Percentiles rank a stretch among this genome's conserved stretches.
Conservation (phyloP, 2,888 invertebrate genomes). For the Drosophila nigritarsus region DNA sequence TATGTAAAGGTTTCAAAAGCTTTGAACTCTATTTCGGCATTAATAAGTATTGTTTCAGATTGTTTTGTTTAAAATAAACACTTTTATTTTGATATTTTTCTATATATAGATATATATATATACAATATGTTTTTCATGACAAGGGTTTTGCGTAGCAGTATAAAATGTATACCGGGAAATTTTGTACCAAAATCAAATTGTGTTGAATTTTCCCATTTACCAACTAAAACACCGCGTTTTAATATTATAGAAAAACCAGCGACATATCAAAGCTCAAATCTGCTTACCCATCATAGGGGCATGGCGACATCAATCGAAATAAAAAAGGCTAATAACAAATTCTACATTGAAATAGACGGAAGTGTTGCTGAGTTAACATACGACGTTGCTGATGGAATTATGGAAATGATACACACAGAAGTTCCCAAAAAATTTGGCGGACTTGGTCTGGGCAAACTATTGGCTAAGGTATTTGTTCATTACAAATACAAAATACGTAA, state of each 20-base stretch:
- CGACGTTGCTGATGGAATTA: conserved; percentile 23
- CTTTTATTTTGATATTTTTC: neutral
- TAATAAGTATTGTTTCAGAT: neutral
- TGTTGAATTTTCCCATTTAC: neutral
- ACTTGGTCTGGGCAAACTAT: conserved; percentile 44
- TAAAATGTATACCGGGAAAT: neutral
- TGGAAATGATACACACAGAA: conserved; percentile 36
- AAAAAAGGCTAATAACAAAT: conserved; percentile 11
- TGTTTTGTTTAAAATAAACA: neutral
- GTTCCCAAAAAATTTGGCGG: conserved; percentile 39
- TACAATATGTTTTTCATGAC: conserved; percentile 22
- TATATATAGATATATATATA: neutral
- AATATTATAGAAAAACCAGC: neutral
- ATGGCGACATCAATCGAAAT: conserved; percentile 16
- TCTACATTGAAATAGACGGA: conserved; percentile 29
- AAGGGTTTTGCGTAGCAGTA: conserved; percentile 7
- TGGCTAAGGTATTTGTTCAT: conserved; percentile 48
- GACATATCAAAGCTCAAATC: neutral
- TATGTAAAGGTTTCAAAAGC: neutral
- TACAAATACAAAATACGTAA: neutral
- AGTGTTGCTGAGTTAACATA: conserved; percentile 22
- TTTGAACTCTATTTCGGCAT: neutral
- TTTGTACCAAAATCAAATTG: neutral
- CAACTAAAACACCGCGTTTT: neutral
- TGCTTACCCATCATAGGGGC: conserved; percentile 2